phyloP scores from a whole-genome alignment of 2,888 invertebrate species.

The Muscina levida region DNA sequence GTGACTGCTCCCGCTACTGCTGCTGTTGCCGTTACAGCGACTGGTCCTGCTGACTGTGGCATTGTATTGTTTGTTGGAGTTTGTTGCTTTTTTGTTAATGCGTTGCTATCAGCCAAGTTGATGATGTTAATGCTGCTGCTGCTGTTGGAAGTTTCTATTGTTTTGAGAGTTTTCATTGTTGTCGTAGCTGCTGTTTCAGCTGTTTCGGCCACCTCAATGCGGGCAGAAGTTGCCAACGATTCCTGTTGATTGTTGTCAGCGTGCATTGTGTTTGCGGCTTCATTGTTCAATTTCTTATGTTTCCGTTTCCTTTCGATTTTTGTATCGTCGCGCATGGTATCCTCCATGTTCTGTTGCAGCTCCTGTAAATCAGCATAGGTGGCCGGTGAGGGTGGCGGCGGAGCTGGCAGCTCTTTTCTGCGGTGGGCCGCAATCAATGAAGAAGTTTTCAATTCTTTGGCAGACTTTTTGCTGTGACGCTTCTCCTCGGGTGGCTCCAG shows the following conservation, averaged over 20 bases:
- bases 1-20: constrained; percentile 47
- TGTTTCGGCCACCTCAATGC: background rate
- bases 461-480: constrained; percentile 42
- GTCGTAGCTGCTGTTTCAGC: constrained; percentile 24
- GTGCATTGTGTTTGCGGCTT: background rate
- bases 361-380: constrained; percentile 76
- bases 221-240: constrained; percentile 2
- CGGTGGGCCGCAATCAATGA: constrained; percentile 41
- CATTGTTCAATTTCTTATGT: constrained; percentile 59
- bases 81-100: constrained; percentile 56
- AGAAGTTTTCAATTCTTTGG: constrained; percentile 45
- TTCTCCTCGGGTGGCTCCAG: constrained; percentile 48
- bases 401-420: constrained; percentile 75
- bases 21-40: background rate
- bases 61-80: constrained; percentile 63
- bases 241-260: constrained; percentile 29
- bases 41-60: constrained; percentile 9
- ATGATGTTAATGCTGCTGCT: constrained; percentile 26
- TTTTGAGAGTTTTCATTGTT: constrained; percentile 46
- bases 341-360: constrained; percentile 73
- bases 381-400: constrained; percentile 75
- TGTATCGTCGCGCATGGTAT: constrained; percentile 72
- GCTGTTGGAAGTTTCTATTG: constrained; percentile 28
- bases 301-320: constrained; percentile 68
- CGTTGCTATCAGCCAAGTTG: constrained; percentile 17